Evolutionary conservation across 2,113 vertebrate species (phyloP), one percentile per base, ranked within the genome.

Genomic region (Microtus richardsoni): DNA sequence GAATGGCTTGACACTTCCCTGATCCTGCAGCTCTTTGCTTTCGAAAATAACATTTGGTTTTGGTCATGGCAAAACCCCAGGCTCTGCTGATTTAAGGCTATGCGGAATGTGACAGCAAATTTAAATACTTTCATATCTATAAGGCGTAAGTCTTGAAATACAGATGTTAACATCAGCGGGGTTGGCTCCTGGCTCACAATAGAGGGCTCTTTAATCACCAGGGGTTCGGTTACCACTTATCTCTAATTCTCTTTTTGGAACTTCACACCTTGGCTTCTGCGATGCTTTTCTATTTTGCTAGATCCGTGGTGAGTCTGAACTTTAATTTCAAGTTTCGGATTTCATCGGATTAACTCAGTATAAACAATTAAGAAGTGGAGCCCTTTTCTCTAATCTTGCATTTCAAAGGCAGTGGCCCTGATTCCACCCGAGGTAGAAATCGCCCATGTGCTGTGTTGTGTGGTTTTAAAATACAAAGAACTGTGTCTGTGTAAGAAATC

Each of bases 1-100:
- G 96, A 98, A 98, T 97, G 92, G 93, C 97, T 96, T 97, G 98
- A 98, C 97, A 85, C 98, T 95, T 97, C 94, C 93, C 92, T 95
- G 96, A 96, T 98, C 96, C 97, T n/a, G 49, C 78, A 89, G 96
- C 96, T 93, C 97, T 97, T 96, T 97, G 93, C 95, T 97, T 97
- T 93, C 91, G 97, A 97, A 98, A 98, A 97, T 96, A 98, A 98
- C 96, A 90, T 97, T 98, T 97, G 97, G 96, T 98, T 98, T 96
- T 91, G 97, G 97, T 96, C 97, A 82, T 58, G 89, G 94, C 95
- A 92, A 88, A 96, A 96, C 92, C 95, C 44, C 58, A 74, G 94
- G 84, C 94, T 97, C 92, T 89, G 96, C 96, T 96, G 97, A 94
- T 95, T 96, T 95, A 97, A 98, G 97, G 94, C 96, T 95, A 95